Evolutionary conservation across 2,888 invertebrate species (phyloP).

Genomic region (Temnothorax ravouxi): DNA sequence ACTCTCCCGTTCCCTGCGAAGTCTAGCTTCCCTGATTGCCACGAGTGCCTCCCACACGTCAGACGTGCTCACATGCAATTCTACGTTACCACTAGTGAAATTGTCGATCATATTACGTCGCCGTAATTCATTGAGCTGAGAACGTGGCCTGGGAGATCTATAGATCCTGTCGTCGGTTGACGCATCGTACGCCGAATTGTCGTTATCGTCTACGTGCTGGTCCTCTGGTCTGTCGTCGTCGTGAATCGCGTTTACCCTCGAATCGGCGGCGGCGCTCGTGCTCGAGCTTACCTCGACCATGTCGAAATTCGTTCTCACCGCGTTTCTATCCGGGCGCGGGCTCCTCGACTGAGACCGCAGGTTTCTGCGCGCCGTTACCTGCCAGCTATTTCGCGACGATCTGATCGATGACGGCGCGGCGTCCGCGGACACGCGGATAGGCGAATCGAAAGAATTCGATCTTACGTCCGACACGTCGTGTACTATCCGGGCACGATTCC

Average conservation of each 20-base stretch:
- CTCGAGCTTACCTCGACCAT: constrained; percentile 75
- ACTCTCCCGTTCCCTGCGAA: constrained; percentile 88
- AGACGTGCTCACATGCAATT: constrained; percentile 86
- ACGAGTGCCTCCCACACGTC: constrained; percentile 91
- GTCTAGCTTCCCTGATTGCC: constrained; percentile 89
- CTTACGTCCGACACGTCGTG: constrained; percentile 76
- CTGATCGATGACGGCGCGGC: constrained; percentile 74
- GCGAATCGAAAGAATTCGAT: constrained; percentile 67
- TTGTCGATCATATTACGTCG: constrained; percentile 79
- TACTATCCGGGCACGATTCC: constrained; percentile 78
- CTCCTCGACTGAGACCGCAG: constrained; percentile 73
- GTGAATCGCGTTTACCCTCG: constrained; percentile 62
- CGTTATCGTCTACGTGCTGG: constrained; percentile 69
- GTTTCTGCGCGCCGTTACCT: constrained; percentile 72
- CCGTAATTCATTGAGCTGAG: constrained; percentile 76
- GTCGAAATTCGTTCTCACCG: constrained; percentile 74
- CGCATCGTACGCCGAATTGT: constrained; percentile 61
- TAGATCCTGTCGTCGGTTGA: constrained; percentile 74
- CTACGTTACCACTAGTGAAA: constrained; percentile 83
- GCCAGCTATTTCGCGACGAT: constrained; percentile 78
- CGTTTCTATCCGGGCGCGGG: constrained; percentile 72
- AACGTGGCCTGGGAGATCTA: constrained; percentile 71
- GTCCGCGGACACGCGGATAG: constrained; percentile 70
- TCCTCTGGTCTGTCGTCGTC: constrained; percentile 68
- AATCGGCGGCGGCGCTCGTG: constrained; percentile 58